Evolutionary conservation across 1,140 invertebrate species (phyloP), one percentile per base, ranked within the genome.

Genomic region (Portunus trituberculatus): DNA sequence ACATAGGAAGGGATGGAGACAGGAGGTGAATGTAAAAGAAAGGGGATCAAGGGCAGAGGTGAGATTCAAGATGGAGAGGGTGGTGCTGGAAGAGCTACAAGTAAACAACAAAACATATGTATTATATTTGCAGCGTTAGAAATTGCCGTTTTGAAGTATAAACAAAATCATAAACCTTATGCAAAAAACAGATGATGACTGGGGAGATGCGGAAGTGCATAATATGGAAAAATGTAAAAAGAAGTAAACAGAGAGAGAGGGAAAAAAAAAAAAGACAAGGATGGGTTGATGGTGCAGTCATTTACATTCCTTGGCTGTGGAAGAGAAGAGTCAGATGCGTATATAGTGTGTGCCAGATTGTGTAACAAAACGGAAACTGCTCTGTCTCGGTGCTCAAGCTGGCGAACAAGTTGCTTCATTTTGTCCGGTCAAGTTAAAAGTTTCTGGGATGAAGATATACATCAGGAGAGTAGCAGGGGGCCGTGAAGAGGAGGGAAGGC

Each of bases 371-470:
- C 10, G 20, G 20, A 76, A n/a, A 25, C 67, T 76, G 20, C n/a
- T n/a, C 67, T n/a, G 20, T 76, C 90, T 76, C 52, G 39, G 39
- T 32, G 52, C 59, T 16, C 39, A 67, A 32, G 89, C 52, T 10
- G 84, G 31, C 39, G 12, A 46, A 91, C 90, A 91, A 76, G 90
- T 76, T 91, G 29, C 48, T 91, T 45, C 89, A n/a, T 91, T 91
- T 52, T 91, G 3, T 29, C 28, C 31, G 29, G 28, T 25, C 32
- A 91, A 91, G 28, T 76, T 91, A n/a, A 46, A 46, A 46, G 59
- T 32, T 91, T 76, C 29, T 32, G n/a, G 29, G 76, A 91, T 91
- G 76, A 91, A 91, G 90, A 91, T 76, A 91, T 91, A 91, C 52
- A 67, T 91, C 46, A 91, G 12, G 76, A 28, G 46, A n/a, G n/a